Evolutionary conservation across 2,888 invertebrate species (phyloP), one percentile per base, ranked within the genome.

Genomic region (Orchestes rusci): DNA sequence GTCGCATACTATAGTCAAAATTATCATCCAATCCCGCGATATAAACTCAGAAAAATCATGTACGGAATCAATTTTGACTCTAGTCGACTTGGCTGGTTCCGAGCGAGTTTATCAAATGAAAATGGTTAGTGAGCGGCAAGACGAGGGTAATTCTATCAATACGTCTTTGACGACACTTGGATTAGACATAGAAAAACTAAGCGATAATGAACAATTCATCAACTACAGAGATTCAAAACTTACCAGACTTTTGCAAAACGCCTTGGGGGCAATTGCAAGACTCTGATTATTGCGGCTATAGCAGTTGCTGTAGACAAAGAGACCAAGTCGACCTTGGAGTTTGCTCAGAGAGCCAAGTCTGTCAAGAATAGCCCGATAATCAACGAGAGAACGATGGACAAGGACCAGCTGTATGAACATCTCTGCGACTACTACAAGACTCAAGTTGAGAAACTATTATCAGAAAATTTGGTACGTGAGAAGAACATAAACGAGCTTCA

Each of bases 1-100:
- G 53, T 91, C 91, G 7, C 93, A 94, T 64, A 82, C 89, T 1
- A 90, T 93, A 59, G 87, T 92, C 59, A 77, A 87, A 65, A 81
- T 92, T 62, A 86, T 18, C 69, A 75, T 40, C 73, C 48, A 49
- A 39, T 45, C 52, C 4, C 51, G 48, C 35, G 46, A 42, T 10
- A 45, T 5, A 23, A 43, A 40, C 16, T 43, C 43, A 16, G 52
- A 49, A 67, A 53, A 75, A 73, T n/a, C 79, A 77, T n/a, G n/a
- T n/a, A 20, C 80, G 80, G 60, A 82, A 12, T 85, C 90, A 0
- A 80, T 84, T 43, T 68, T 92, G 56, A 90, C 91, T 69, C 73
- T 93, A n/a, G 91, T 93, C 0, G 92, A 93, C 68, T 69, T 93
- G 50, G 93, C 91, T 1, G 93, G 92, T 0, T 90, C 89, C 0